Conservation (phyloP, 2,797 vertebrate genomes). For the Sardinella longiceps region DNA sequence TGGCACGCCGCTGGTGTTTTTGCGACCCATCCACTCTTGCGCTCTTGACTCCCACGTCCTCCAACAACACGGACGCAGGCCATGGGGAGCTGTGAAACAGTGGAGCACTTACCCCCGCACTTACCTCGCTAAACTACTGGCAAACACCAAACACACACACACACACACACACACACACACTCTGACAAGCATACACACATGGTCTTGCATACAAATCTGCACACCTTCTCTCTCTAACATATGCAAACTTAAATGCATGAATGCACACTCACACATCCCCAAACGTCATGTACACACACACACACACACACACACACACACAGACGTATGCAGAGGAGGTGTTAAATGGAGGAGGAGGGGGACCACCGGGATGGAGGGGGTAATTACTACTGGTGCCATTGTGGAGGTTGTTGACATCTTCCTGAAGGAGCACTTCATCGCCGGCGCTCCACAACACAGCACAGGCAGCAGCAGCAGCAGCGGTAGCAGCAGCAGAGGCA, state of each 20-base stretch:
- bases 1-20: not conserved
- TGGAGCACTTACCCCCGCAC: not conserved
- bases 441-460: slow-evolving; percentile 66
- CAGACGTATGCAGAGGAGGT: slow-evolving; percentile 23
- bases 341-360: slow-evolving; percentile 39
- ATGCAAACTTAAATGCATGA: not conserved
- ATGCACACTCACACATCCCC: not conserved
- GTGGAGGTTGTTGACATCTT: slow-evolving; percentile 71
- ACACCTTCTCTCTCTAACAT: not conserved
- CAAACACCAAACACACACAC: not conserved
- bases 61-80: not conserved
- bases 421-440: slow-evolving; percentile 68
- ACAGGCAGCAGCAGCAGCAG: slow-evolving; percentile 67
- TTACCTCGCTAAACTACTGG: not conserved
- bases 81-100: not conserved
- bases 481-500: slow-evolving; percentile 54
- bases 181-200: not conserved
- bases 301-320: not conserved
- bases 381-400: slow-evolving; percentile 65
- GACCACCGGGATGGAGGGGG: slow-evolving; percentile 47
- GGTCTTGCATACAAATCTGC: not conserved
- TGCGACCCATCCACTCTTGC: not conserved
- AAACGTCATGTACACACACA: not conserved
- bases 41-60: slow-evolving; percentile 10
- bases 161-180: not conserved